phyloP scores from a whole-genome alignment of 2,113 vertebrate species.

The Conger conger region DNA sequence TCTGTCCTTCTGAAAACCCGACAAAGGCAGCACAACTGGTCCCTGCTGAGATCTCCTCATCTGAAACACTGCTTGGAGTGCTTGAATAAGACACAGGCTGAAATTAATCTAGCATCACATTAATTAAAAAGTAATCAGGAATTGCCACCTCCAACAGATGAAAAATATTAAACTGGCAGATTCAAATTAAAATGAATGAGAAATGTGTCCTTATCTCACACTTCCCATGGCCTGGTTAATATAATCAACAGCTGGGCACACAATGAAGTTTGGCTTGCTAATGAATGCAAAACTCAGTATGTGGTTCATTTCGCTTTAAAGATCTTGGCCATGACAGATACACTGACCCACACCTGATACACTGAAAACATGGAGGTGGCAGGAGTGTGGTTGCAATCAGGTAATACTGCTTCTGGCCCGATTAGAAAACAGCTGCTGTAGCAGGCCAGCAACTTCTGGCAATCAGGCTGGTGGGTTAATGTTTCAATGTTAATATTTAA shows the following conservation, averaged over 20 bases:
- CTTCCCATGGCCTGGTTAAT: too few relatives aligned
- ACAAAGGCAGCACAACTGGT: neutral
- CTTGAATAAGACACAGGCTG: too few relatives aligned
- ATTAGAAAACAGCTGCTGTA: neutral
- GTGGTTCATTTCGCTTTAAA: neutral
- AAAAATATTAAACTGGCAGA: too few relatives aligned
- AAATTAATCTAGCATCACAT: neutral
- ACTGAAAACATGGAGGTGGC: neutral
- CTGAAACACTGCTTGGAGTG: neutral
- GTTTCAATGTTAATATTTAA: neutral
- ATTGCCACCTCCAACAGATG: neutral
- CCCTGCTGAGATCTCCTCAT: neutral
- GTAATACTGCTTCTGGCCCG: neutral
- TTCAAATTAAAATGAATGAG: too few relatives aligned
- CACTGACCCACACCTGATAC: neutral
- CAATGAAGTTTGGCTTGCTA: neutral
- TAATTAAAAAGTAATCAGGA: neutral
- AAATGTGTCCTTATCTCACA: too few relatives aligned
- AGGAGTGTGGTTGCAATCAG: neutral
- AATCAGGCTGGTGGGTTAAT: neutral
- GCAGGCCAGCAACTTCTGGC: neutral
- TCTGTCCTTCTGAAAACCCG: neutral
- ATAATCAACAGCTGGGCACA: neutral
- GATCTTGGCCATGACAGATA: neutral
- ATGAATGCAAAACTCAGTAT: neutral